Percentiles rank a stretch among this genome's conserved stretches.
These are phyloP conservation scores for Betta splendens DNA, from an alignment of 2,797 vertebrate species.

Conservation along the genomic window DNA sequence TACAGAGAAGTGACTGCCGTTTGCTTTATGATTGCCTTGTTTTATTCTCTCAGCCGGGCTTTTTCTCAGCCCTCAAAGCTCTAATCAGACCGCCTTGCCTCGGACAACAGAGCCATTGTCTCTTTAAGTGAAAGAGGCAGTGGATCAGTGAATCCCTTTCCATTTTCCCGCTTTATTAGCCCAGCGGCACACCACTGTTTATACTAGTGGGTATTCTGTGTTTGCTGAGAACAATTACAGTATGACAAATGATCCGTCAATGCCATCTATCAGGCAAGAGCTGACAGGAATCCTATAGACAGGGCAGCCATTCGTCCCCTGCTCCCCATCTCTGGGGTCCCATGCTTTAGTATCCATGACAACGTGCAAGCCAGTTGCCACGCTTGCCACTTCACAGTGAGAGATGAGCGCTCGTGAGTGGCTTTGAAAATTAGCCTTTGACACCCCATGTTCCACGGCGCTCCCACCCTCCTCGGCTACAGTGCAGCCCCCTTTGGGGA, in stretches of 20 bases:
- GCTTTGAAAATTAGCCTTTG: slow-evolving; percentile 87
- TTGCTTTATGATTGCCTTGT: slow-evolving; percentile 84
- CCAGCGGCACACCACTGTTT: slow-evolving; percentile 92
- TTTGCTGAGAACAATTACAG: slow-evolving; percentile 99
- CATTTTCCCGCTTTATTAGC: slow-evolving; percentile 96
- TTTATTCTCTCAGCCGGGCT: slow-evolving; percentile 74
- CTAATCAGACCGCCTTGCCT: slow-evolving; percentile 76
- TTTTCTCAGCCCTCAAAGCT: slow-evolving; percentile 70
- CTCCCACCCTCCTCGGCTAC: slow-evolving; percentile 51
- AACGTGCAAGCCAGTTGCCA: slow-evolving; percentile 88
- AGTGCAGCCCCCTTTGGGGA: slow-evolving; percentile 54
- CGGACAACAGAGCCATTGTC: slow-evolving; percentile 79
- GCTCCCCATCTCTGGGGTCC: slow-evolving; percentile 93
- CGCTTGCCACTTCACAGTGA: slow-evolving; percentile 85
- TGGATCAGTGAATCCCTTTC: slow-evolving; percentile 93
- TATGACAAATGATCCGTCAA: slow-evolving; percentile 99
- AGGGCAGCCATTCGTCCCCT: slow-evolving; percentile 94
- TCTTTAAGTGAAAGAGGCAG: slow-evolving; percentile 81
- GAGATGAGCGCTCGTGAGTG: slow-evolving; percentile 81
- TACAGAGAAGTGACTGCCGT: slow-evolving; percentile 82
- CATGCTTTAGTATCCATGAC: slow-evolving; percentile 95
- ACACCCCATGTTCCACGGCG: slow-evolving; percentile 68
- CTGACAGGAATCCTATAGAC: slow-evolving; percentile 99
- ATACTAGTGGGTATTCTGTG: slow-evolving; percentile 98
- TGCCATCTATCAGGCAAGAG: slow-evolving; percentile 96